Percentiles rank a stretch among this genome's conserved stretches.
Evolutionary conservation across 2,797 vertebrate genomes (phyloP).

Genomic region (Neopelma chrysocephalum): DNA sequence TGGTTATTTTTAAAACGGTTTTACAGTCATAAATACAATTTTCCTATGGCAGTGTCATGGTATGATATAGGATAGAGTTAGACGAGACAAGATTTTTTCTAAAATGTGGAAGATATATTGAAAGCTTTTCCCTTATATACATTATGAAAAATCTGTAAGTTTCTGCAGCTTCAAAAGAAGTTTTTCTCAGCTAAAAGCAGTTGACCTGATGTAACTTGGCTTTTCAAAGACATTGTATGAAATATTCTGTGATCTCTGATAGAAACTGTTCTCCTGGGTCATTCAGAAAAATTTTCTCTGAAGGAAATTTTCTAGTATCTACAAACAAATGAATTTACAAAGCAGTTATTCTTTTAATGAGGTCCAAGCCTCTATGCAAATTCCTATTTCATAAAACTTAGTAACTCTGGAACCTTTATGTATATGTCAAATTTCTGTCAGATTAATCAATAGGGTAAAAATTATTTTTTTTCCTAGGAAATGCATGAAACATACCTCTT

Average conservation of each 20-base stretch:
- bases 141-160: rapidly evolving
- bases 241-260: background rate
- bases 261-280: background rate
- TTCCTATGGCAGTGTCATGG: background rate
- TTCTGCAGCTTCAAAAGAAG: background rate
- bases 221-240: background rate
- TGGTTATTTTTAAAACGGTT: background rate
- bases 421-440: background rate
- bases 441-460: background rate
- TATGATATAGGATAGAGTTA: background rate
- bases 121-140: background rate
- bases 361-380: background rate
- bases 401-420: background rate
- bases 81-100: background rate
- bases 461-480: background rate
- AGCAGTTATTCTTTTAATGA: background rate
- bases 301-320: background rate
- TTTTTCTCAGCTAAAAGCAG: background rate
- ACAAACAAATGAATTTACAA: background rate
- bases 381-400: background rate
- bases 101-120: background rate
- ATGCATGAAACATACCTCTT: background rate
- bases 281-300: background rate
- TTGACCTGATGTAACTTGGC: background rate
- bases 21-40: background rate